These are phyloP conservation scores for Agrotis exclamationis DNA, from an alignment of 2,888 invertebrate genomes.

Conservation along the genomic window DNA sequence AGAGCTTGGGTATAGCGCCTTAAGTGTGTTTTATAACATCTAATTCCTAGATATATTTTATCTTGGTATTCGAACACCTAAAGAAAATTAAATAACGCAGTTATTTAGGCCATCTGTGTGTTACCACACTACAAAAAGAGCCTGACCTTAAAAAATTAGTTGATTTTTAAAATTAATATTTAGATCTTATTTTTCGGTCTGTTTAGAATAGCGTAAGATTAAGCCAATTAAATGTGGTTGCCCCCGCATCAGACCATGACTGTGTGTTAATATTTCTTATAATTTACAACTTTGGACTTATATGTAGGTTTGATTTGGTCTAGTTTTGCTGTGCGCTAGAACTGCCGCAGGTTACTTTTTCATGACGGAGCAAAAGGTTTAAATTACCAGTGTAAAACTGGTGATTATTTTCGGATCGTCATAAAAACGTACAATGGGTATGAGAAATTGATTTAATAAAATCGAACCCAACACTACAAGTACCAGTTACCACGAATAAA, in stretches of 20 bases:
- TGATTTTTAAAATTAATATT: conserved; percentile 62
- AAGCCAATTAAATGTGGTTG: conserved; percentile 74
- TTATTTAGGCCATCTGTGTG: conserved; percentile 24
- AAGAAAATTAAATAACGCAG: conserved; percentile 51
- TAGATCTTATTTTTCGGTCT: conserved; percentile 74
- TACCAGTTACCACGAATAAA: conserved; percentile 5
- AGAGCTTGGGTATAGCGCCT: too few relatives aligned
- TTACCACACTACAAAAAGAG: conserved; percentile 41
- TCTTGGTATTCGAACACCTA: not conserved
- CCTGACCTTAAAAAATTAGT: conserved; percentile 60
- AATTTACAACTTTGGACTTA: conserved; percentile 27
- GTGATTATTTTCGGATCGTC: not conserved
- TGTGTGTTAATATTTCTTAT: conserved; percentile 50
- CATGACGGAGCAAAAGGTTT: not conserved
- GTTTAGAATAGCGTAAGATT: conserved; percentile 70
- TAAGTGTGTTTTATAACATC: not conserved
- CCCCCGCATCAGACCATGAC: conserved; percentile 72
- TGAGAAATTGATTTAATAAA: conserved; percentile 6
- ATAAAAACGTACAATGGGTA: too few relatives aligned
- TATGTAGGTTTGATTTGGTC: not conserved
- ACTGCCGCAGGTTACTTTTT: not conserved
- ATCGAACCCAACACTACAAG: not conserved
- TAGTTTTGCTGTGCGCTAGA: not conserved
- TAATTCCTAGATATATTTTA: too few relatives aligned
- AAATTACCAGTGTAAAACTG: not conserved